Evolutionary conservation across 2,113 vertebrate species (phyloP).

Genomic region (Mola mola): DNA sequence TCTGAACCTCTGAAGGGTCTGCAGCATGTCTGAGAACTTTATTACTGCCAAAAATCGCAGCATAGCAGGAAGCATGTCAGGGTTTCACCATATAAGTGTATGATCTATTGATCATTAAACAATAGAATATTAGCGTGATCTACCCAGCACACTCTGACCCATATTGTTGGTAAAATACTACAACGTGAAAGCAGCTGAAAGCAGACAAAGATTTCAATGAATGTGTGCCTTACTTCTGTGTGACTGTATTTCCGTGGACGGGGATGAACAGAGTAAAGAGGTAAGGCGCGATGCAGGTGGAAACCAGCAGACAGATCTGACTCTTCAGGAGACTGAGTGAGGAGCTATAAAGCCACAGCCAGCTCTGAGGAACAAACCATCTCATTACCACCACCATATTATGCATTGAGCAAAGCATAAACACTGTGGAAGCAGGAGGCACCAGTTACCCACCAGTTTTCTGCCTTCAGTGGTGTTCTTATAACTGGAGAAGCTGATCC

Average conservation of each 20-base stretch:
- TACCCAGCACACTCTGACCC: too few relatives aligned
- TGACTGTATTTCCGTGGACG: constrained; percentile 81
- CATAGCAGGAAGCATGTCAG: too few relatives aligned
- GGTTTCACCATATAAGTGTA: too few relatives aligned
- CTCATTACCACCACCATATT: background rate
- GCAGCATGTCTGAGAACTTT: too few relatives aligned
- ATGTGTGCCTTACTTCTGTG: constrained; percentile 83
- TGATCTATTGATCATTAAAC: too few relatives aligned
- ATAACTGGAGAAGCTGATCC: constrained; percentile 90
- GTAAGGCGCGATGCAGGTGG: constrained; percentile 89
- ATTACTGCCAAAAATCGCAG: too few relatives aligned
- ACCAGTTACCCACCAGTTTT: constrained; percentile 79
- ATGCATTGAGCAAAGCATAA: background rate
- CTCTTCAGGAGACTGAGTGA: constrained; percentile 83
- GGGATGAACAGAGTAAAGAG: constrained; percentile 91
- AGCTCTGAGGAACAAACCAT: constrained; percentile 74
- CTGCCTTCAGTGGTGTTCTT: constrained; percentile 82
- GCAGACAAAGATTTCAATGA: background rate
- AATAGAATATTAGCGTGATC: too few relatives aligned
- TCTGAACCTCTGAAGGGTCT: too few relatives aligned
- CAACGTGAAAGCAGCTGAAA: too few relatives aligned
- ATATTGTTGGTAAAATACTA: too few relatives aligned
- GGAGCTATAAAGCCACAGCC: constrained; percentile 83
- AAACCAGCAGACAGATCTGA: constrained; percentile 87
- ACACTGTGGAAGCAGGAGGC: background rate